Percentiles rank a stretch among this genome's conserved stretches.
These are phyloP conservation scores for Clarias pachynema DNA, from an alignment of 2,797 vertebrate genomes.

Conservation along the genomic window DNA sequence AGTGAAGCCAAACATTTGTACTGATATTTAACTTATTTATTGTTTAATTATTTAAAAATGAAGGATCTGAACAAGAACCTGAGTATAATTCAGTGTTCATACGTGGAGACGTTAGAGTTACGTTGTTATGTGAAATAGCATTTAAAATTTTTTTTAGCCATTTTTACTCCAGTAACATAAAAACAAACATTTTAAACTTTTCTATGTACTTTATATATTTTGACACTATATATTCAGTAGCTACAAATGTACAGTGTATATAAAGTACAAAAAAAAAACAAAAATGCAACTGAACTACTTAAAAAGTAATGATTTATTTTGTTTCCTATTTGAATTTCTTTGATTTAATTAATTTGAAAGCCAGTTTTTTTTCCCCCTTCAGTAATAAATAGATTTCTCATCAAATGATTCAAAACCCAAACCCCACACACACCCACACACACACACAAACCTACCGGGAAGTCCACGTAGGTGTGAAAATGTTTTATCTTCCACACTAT, in stretches of 20 bases:
- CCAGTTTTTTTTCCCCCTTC: too few species aligned
- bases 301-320: too few species aligned
- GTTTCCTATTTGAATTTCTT: not conserved
- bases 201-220: not conserved
- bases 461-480: not conserved
- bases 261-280: not conserved
- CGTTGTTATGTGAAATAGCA: not conserved
- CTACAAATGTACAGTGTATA: not conserved
- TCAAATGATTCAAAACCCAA: not conserved
- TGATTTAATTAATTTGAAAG: not conserved
- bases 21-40: not conserved
- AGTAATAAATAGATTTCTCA: not conserved
- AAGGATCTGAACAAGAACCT: too few species aligned
- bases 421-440: not conserved
- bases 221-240: not conserved
- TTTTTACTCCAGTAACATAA: not conserved
- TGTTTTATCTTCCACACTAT: not conserved
- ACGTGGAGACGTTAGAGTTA: not conserved
- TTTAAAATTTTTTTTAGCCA: too few species aligned
- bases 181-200: not conserved
- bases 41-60: not conserved
- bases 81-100: not conserved
- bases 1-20: not conserved
- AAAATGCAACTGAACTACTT: not conserved
- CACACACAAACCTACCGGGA: not conserved